A percentile compares a stretch with the other conserved stretches of the same genome.
Evolutionary conservation across 1,140 invertebrate species (phyloP).

Genomic region (Atta cephalotes): DNA sequence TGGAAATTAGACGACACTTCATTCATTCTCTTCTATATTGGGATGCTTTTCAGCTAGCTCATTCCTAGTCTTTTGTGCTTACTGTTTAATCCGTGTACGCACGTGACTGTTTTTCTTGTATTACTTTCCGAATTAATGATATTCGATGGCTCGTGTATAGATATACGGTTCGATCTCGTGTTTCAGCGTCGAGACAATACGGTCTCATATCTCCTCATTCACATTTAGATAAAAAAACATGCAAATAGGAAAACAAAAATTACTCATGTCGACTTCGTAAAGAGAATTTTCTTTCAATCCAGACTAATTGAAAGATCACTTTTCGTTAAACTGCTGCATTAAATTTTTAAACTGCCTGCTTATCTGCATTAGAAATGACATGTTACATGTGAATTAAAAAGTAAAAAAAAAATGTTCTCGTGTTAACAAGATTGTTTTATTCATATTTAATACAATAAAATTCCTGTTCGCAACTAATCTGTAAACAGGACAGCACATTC

Average conservation of each 20-base stretch:
- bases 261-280: background rate
- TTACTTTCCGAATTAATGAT: background rate
- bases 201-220: background rate
- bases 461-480: background rate
- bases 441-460: slow-evolving; percentile 29
- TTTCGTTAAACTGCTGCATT: background rate
- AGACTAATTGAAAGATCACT: background rate
- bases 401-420: background rate
- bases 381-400: background rate
- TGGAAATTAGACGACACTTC: slow-evolving; percentile 13
- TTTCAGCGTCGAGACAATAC: too few relatives aligned
- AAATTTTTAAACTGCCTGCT: background rate
- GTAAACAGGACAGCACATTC: background rate
- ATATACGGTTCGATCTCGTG: too few relatives aligned
- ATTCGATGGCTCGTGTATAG: too few relatives aligned
- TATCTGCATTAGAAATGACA: background rate
- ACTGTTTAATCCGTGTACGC: background rate
- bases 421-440: slow-evolving; percentile 25
- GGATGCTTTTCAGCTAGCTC: background rate
- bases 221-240: background rate
- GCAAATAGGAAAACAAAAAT: background rate
- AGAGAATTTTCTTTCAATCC: background rate
- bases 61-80: slow-evolving; percentile 30
- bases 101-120: background rate
- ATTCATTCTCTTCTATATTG: background rate